Evolutionary conservation across 2,888 invertebrate genomes (phyloP), one percentile per base, ranked within the genome.

Genomic region (Magallana nippona): DNA sequence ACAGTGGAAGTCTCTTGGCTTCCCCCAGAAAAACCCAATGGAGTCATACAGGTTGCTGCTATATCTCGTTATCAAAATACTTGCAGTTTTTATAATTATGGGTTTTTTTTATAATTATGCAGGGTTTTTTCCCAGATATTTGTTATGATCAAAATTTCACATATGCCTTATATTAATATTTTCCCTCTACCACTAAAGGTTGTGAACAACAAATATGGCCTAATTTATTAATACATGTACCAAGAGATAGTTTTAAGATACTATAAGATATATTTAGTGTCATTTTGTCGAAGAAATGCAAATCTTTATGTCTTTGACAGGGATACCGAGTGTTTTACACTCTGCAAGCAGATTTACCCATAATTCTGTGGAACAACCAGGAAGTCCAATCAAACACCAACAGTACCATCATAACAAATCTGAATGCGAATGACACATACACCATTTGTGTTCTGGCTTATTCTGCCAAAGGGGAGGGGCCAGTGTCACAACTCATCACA

Each of bases 1-100:
- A 98, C 98, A 60, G 98, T 99, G 96, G 97, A 98, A 84, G 98
- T 99, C 90, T 98, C 98, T 93, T 99, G 99, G 99, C 97, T 98
- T 92, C 98, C 98, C 94, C 99, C 99, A 22, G 98, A 98, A 94
- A 98, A 97, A 83, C 98, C 99, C 79, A 99, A 99, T 94, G 99
- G 99, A 91, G 97, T 98, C 96, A 98, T 99, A 90, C 98, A 97
- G 95, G 98, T 98, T 95, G 96, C 96, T 27, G 56, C 13, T 22
- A 19, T 10, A 19, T 15, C 19, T 22, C 17, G 27, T 27, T 19
- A 77, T 17, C 17, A 13, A 10, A 11, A 32, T 22, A 44, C 44
- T 60, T 0, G 62, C 62, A 17, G 0, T 60, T 60, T n/a, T 13
- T n/a, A 60, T 19, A 17, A 44, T 44, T 44, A 44, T 44, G 3